Conservation (phyloP, 1,140 invertebrate genomes). For the Aphis gossypii region DNA sequence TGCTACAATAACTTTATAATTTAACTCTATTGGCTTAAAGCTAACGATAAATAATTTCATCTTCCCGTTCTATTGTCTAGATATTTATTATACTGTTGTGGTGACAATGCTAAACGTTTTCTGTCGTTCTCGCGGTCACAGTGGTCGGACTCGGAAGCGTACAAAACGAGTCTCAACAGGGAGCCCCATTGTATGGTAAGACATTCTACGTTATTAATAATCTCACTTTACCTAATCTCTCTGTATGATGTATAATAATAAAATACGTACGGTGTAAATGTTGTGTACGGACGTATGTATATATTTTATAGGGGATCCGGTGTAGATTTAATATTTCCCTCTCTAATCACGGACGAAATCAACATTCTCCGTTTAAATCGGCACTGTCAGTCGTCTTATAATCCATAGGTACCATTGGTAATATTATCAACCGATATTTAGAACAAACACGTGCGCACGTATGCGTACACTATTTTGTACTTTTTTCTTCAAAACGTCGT, state of each 20-base stretch:
- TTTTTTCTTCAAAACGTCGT: background rate
- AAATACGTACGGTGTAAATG: background rate
- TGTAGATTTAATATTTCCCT: background rate
- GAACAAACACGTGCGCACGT: background rate
- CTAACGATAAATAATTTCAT: slow-evolving; percentile 5
- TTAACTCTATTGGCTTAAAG: slow-evolving; percentile 1
- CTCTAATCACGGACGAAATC: background rate
- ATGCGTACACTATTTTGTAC: background rate
- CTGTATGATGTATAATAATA: background rate
- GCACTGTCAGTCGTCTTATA: background rate
- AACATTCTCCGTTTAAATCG: background rate
- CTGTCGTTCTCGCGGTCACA: slow-evolving; percentile 20
- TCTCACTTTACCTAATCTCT: background rate
- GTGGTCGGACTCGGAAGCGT: background rate
- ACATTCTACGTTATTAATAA: background rate
- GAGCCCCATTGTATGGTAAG: slow-evolving; percentile 2
- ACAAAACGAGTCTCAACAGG: background rate
- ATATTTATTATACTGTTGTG: slow-evolving; percentile 7
- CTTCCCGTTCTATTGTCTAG: background rate
- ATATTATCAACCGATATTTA: background rate
- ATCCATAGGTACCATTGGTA: background rate
- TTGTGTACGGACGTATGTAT: background rate
- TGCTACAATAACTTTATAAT: background rate
- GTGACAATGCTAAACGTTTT: slow-evolving; percentile 2
- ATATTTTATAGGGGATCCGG: background rate